Evolutionary conservation across 92 coral and sea anemone genomes (phyloP).

Genomic region (Palythoa heliodiscus): DNA sequence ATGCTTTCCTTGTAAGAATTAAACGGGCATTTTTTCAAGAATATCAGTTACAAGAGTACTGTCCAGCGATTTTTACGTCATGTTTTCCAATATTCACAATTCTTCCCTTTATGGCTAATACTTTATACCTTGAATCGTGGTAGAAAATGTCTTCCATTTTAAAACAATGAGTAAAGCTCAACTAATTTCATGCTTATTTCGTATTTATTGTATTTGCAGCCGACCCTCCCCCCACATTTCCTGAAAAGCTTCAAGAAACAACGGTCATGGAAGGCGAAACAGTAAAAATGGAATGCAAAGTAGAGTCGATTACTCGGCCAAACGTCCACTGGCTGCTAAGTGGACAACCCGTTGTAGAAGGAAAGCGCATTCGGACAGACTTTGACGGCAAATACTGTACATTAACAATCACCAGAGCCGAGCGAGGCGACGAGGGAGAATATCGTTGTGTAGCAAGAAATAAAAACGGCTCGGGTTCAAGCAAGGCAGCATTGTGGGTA

Average conservation of each 20-base stretch:
- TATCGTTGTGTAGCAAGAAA: constrained; percentile 88
- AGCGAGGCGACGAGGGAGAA: constrained; percentile 76
- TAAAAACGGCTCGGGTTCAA: constrained; percentile 78
- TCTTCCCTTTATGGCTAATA: no score
- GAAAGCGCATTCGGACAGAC: constrained; percentile 70
- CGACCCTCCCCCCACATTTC: constrained; percentile 72
- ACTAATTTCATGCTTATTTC: not conserved
- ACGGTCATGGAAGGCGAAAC: constrained; percentile 78
- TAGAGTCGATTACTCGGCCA: constrained; percentile 77
- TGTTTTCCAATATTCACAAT: no score
- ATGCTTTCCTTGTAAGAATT: no score
- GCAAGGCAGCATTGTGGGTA: constrained; percentile 76
- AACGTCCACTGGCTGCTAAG: constrained; percentile 83
- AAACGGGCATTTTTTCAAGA: no score
- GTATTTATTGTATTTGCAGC: constrained; percentile 17
- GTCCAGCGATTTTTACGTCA: no score
- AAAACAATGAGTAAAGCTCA: not conserved
- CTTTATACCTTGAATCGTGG: no score
- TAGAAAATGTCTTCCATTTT: no score
- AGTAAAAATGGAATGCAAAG: constrained; percentile 73
- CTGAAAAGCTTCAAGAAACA: constrained; percentile 76
- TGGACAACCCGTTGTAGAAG: constrained; percentile 75
- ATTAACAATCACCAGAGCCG: constrained; percentile 71
- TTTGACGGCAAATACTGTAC: constrained; percentile 69
- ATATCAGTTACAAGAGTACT: no score